These are phyloP conservation scores for Aurelia coerulea DNA, from an alignment of 30 jellyfish, hydroid and myxozoan species.

Conservation along the genomic window DNA sequence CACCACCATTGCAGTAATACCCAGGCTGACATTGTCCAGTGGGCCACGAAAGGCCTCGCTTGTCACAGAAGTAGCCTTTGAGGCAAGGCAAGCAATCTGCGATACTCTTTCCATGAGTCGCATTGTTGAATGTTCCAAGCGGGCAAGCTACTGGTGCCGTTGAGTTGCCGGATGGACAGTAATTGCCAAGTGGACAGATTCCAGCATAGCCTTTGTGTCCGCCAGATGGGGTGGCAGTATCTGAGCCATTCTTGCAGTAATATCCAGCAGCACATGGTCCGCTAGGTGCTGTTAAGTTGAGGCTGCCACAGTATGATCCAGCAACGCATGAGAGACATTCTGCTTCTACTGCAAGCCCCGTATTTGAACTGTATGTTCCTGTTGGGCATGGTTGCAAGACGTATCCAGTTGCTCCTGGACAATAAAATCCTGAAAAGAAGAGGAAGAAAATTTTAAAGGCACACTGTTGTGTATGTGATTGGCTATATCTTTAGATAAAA, in stretches of 20 bases:
- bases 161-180: slow-evolving; percentile 91
- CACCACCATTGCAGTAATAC: slow-evolving; percentile 86
- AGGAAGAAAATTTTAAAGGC: too few relatives aligned
- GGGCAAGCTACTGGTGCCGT: slow-evolving; percentile 92
- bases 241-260: slow-evolving; percentile 91
- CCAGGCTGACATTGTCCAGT: slow-evolving; percentile 89
- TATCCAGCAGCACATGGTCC: slow-evolving; percentile 94
- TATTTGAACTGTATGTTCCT: slow-evolving; percentile 85
- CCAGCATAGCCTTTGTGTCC: slow-evolving; percentile 95
- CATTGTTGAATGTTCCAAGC: slow-evolving; percentile 87
- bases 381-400: slow-evolving; percentile 93
- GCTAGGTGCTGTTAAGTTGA: slow-evolving; percentile 76
- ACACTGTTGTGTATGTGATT: too few relatives aligned
- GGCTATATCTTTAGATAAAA: too few relatives aligned
- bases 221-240: slow-evolving; percentile 89
- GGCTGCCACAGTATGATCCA: slow-evolving; percentile 77
- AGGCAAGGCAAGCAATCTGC: slow-evolving; percentile 77
- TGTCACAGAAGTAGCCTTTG: slow-evolving; percentile 86
- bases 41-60: slow-evolving; percentile 88
- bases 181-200: slow-evolving; percentile 87
- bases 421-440: slow-evolving; percentile 72
- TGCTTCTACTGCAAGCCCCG: slow-evolving; percentile 26
- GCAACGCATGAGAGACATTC: slow-evolving; percentile 85
- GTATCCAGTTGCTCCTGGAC: slow-evolving; percentile 79
- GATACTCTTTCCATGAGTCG: slow-evolving; percentile 75